Base-by-base conservation (phyloP, 2,888 invertebrate species). In the Synergus laeviventris region DNA sequence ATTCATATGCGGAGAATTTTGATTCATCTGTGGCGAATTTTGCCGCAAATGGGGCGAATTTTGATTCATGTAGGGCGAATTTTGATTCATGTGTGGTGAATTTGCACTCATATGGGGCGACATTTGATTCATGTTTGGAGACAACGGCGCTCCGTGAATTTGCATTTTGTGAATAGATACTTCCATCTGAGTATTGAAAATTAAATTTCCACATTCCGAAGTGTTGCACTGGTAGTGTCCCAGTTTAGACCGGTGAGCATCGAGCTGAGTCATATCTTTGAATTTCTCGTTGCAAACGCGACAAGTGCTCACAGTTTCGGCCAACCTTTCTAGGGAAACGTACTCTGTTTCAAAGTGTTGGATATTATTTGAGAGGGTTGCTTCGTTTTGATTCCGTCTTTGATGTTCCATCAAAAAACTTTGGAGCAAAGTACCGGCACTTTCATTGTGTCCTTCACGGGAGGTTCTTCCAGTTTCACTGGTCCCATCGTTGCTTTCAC, bases 321-420 rank as follows among this genome's bases (percentile, higher is more conserved):
- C 94, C 81, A 94, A 89, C 39, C 92, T 93, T 78, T 94, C 94
- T 79, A 94, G 89, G 0, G 94, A 94, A 81, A 94, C 94, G 84
- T 94, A 94, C 89, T 94, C 94, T 78, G 93, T 94, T 78, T 91
- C 91, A 7, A 84, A 84, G 0, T 86, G 74, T 4, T 85, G 87
- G 16, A 83, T 74, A 66, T 77, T 85, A 39, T 82, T 85, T 3
- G 87, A 84, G 31, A 87, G 64, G 1, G 86, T 82, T 12, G 83
- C 83, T 39, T 89, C 88, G 21, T 80, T 86, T 74, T 86, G 86
- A 82, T 84, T 85, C 12, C 86, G 84, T 24, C 88, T 85, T 24
- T 90, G 88, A 77, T 89, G 89, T 14, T 91, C 90, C 11, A 89
- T 86, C n/a, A 91, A 78, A 54, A 89, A 89, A 74, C 88, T 90